Evolutionary conservation across 2,797 vertebrate species (phyloP).

Genomic region (Hoplostethus atlanticus): DNA sequence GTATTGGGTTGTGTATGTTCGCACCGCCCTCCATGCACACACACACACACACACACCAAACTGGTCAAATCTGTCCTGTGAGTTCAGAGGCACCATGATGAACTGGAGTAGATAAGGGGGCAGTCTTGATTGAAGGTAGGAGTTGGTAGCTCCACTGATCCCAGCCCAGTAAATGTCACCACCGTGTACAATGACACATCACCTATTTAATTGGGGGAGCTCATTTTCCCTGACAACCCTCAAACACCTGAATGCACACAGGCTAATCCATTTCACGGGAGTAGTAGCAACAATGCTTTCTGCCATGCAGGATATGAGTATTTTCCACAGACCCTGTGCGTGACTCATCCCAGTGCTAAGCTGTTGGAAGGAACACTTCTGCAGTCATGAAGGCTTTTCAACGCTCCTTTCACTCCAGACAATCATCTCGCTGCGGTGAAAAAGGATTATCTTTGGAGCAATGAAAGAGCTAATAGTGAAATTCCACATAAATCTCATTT

Average conservation of each 20-base stretch:
- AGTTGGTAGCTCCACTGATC: slow-evolving; percentile 17
- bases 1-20: no score
- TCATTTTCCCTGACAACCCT: slow-evolving; percentile 13
- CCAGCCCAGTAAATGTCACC: slow-evolving; percentile 18
- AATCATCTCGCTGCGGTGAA: neutral
- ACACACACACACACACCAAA: neutral
- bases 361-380: slow-evolving; percentile 4
- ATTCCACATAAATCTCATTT: neutral
- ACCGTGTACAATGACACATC: slow-evolving; percentile 45
- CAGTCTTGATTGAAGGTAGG: slow-evolving; percentile 13
- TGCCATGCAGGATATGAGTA: slow-evolving; percentile 10
- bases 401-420: slow-evolving; percentile 3
- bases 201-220: slow-evolving; percentile 21
- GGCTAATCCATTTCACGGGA: slow-evolving; percentile 33
- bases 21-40: neutral
- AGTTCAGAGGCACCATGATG: neutral
- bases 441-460: neutral
- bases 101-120: neutral
- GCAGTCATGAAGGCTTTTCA: slow-evolving; percentile 2
- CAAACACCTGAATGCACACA: neutral
- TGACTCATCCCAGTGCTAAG: slow-evolving; percentile 47
- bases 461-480: neutral
- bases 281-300: slow-evolving; percentile 23
- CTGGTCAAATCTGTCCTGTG: neutral
- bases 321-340: slow-evolving; percentile 21